phyloP scores from a whole-genome alignment of 2,113 vertebrate species.

The Prionailurus bengalensis region DNA sequence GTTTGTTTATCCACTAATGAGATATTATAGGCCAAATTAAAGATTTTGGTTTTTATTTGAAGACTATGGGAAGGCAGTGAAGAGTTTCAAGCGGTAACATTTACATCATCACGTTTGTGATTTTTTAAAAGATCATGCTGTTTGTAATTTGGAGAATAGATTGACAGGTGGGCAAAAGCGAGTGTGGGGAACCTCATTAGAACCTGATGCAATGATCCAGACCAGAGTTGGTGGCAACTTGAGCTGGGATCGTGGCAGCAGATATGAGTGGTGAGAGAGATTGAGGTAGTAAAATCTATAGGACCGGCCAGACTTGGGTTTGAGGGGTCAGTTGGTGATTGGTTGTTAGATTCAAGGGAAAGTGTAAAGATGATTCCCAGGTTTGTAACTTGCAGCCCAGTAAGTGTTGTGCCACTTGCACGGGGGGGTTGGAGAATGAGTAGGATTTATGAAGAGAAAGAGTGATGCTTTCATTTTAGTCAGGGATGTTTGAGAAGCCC shows the following conservation, averaged over 20 bases:
- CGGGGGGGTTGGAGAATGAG: not conserved
- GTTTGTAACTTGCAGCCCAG: not conserved
- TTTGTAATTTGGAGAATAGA: not conserved
- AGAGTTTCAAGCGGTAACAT: not conserved
- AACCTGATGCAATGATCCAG: not conserved
- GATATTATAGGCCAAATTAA: not conserved
- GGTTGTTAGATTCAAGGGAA: not conserved
- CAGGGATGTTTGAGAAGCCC: not conserved
- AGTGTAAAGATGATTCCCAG: not conserved
- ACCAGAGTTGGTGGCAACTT: not conserved
- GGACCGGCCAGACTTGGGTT: not conserved
- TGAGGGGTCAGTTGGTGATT: not conserved
- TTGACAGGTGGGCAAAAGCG: not conserved
- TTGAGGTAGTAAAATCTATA: not conserved
- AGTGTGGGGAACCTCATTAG: not conserved
- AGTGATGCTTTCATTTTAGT: not conserved
- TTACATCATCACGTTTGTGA: not conserved
- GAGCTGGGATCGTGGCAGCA: too few species aligned
- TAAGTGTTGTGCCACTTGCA: not conserved
- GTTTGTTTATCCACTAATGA: constrained; percentile 8
- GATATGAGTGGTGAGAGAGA: not conserved
- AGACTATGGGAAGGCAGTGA: not conserved
- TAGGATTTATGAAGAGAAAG: not conserved
- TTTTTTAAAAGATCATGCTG: not conserved
- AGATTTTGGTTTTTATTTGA: not conserved